Base-by-base conservation (phyloP, 2,888 invertebrate genomes). In the Prostheceraeus crozeri region DNA sequence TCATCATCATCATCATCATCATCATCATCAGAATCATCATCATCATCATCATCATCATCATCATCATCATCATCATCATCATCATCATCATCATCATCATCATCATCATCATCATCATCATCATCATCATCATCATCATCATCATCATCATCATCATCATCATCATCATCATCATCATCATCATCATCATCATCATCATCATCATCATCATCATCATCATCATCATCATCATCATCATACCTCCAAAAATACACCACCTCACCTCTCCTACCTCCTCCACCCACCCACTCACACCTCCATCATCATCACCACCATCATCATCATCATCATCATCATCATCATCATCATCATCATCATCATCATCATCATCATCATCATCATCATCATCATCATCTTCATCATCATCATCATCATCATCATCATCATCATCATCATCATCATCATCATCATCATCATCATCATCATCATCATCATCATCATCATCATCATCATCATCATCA, bases 311-410 rank as follows among this genome's bases (percentile, higher is more conserved):
- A 33, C 46, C 30, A 62, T 55, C 35, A 48, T 65, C 3, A 62
- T 62, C 33, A 35, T 65, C 23, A 65, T 64, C 21, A 62, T 61
- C 36, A 19, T 45, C 40, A 52, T 65, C 35, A 61, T 64, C 35
- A 48, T 51, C 23, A 55, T 61, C 53, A 52, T 65, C 30, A 60
- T 57, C 58, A 53, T 53, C 8, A 25, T 27, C 8, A 48, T 35
- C 31, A 27, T 11, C 8, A 30, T 11, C 35, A 10, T 14, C 6
- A 10, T 21, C 3, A 33, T 19, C 16, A 23, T 3, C 51, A 51
- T n/a, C n/a, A n/a, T n/a, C n/a, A n/a, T n/a, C n/a, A n/a, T n/a
- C n/a, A n/a, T n/a, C n/a, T n/a, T n/a, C n/a, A n/a, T n/a, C n/a
- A n/a, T n/a, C n/a, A n/a, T n/a, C n/a, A n/a, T n/a, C n/a, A n/a